phyloP scores from a whole-genome alignment of 92 coral and sea anemone species.

The Paramuricea clavata region DNA sequence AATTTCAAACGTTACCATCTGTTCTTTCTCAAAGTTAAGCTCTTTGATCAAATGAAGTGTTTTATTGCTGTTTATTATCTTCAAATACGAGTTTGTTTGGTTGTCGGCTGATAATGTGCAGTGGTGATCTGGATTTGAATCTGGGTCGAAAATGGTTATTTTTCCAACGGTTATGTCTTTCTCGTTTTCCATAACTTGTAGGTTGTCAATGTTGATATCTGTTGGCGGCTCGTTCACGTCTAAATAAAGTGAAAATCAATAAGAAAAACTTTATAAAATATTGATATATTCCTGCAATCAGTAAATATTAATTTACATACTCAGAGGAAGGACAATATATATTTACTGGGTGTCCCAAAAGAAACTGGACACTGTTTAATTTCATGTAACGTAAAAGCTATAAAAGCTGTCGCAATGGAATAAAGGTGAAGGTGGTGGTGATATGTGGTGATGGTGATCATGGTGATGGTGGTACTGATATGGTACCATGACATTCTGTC shows the following conservation, averaged over 20 bases:
- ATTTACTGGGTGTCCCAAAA: too few relatives aligned
- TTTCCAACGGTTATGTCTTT: conserved; percentile 70
- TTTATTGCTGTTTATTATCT: conserved; percentile 6
- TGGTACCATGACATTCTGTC: too few relatives aligned
- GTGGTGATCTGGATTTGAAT: conserved; percentile 68
- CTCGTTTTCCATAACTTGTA: conserved; percentile 72
- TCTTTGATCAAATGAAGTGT: conserved; percentile 40
- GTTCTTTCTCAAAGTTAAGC: conserved; percentile 32
- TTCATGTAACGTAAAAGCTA: too few relatives aligned
- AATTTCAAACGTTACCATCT: not conserved
- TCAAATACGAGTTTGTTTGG: conserved; percentile 9
- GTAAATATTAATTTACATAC: too few relatives aligned
- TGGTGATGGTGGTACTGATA: too few relatives aligned
- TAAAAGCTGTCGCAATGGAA: too few relatives aligned
- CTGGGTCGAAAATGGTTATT: conserved; percentile 84
- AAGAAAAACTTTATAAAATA: too few relatives aligned
- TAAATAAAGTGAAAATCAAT: conserved; percentile 33
- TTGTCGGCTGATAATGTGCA: conserved; percentile 70
- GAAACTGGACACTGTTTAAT: too few relatives aligned
- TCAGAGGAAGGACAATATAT: too few relatives aligned
- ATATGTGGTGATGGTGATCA: too few relatives aligned
- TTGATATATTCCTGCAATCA: too few relatives aligned
- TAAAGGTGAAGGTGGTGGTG: too few relatives aligned
- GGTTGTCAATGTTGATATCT: conserved; percentile 62
- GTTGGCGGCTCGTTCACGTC: conserved; percentile 88